A percentile compares a stretch with the other conserved stretches of the same genome.
Evolutionary conservation across 2,888 invertebrate genomes (phyloP).

Genomic region (Toxonevra muliebris): DNA sequence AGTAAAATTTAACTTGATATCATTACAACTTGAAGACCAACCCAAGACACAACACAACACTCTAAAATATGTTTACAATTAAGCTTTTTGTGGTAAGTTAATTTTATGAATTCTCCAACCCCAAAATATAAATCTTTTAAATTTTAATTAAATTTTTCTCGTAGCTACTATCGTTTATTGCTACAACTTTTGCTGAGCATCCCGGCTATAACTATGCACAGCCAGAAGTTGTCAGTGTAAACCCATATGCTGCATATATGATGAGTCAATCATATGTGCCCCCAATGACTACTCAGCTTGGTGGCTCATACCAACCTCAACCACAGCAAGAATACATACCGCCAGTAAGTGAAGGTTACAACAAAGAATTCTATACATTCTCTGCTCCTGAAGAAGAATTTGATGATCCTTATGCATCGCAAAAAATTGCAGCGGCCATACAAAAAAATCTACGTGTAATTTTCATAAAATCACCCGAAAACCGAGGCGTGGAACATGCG

Average conservation of each 20-base stretch:
- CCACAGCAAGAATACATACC: background rate
- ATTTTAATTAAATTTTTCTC: background rate
- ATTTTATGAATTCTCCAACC: background rate
- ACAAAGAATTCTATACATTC: constrained; percentile 54
- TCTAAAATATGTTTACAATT: background rate
- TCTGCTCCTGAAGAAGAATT: constrained; percentile 50
- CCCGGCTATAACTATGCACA: background rate
- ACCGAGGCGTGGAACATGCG: constrained; percentile 51
- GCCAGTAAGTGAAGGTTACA: background rate
- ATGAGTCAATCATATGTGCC: background rate
- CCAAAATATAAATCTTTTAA: background rate
- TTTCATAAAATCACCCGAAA: constrained; percentile 58
- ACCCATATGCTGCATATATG: background rate
- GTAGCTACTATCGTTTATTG: background rate
- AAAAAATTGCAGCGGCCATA: constrained; percentile 40
- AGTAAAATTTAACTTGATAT: background rate
- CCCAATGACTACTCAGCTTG: background rate
- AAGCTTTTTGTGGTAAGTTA: constrained; percentile 3
- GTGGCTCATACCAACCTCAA: background rate
- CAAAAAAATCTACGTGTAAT: constrained; percentile 56
- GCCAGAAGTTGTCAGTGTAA: background rate
- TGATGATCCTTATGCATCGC: constrained; percentile 43
- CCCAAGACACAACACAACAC: background rate
- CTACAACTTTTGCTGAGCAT: background rate
- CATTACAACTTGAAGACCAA: background rate